A percentile compares a stretch with the other conserved stretches of the same genome.
Evolutionary conservation across 2,113 vertebrate species (phyloP).

Genomic region (Brachypodius melanocephalos): DNA sequence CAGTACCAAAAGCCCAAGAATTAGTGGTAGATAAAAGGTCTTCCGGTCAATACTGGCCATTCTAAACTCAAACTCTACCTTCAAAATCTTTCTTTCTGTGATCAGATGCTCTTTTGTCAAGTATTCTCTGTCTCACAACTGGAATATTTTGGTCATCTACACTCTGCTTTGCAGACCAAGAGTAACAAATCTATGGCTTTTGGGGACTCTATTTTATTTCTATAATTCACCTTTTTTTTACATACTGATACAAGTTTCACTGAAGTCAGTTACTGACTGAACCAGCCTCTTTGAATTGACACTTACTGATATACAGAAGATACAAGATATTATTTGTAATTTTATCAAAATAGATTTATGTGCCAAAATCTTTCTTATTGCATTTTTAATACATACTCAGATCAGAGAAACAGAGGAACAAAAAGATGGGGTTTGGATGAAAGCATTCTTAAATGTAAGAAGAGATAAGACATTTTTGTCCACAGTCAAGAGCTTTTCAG

Average conservation of each 20-base stretch:
- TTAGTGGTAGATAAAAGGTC: background rate
- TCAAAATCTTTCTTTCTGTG: background rate
- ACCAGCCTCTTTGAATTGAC: background rate
- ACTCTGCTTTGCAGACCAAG: background rate
- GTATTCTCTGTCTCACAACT: background rate
- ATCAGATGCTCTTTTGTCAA: background rate
- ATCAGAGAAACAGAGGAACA: background rate
- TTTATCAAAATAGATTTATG: background rate
- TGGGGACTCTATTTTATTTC: background rate
- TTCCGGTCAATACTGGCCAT: background rate
- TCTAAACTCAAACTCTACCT: background rate
- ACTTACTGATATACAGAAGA: background rate
- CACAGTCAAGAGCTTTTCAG: background rate
- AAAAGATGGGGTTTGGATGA: background rate
- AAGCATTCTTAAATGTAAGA: background rate
- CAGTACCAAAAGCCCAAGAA: background rate
- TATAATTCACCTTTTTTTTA: background rate
- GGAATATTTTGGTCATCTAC: background rate
- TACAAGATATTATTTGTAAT: background rate
- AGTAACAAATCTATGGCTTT: background rate
- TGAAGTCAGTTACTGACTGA: background rate
- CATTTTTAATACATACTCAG: background rate
- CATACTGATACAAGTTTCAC: fast-evolving
- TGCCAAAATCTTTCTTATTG: background rate
- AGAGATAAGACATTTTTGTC: background rate